Percentiles rank a stretch among this genome's conserved stretches.
These are phyloP conservation scores for Patella depressa DNA, from an alignment of 2,888 invertebrate species.

Conservation along the genomic window DNA sequence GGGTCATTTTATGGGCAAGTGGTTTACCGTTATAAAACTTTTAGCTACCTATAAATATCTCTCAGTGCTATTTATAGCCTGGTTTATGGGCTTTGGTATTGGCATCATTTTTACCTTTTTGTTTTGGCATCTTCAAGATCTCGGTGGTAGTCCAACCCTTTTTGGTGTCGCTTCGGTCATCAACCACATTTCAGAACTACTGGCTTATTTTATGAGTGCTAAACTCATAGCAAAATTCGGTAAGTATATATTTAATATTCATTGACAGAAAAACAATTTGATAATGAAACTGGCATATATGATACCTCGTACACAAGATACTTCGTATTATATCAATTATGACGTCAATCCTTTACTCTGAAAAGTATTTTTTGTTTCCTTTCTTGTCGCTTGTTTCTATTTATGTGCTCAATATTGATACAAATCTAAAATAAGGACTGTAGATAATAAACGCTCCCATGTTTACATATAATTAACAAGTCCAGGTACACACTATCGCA, in stretches of 20 bases:
- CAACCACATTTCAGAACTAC: slow-evolving; percentile 98
- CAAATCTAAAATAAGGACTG: no score
- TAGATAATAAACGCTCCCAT: no score
- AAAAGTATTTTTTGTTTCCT: no score
- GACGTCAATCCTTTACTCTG: no score
- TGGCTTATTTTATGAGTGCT: slow-evolving; percentile 98
- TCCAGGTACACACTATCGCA: no score
- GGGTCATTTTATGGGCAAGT: slow-evolving; percentile 74
- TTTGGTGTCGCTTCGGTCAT: slow-evolving; percentile 99
- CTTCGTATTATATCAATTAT: no score
- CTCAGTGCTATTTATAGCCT: slow-evolving; percentile 88
- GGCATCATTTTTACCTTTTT: slow-evolving; percentile 98
- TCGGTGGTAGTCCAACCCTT: slow-evolving; percentile 95
- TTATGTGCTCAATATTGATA: no score
- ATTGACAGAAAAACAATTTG: background rate
- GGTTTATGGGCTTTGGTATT: slow-evolving; percentile 99
- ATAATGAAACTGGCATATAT: no score
- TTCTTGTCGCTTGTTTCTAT: no score
- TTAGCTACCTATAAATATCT: slow-evolving; percentile 90
- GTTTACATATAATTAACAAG: no score
- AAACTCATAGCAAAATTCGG: slow-evolving; percentile 93
- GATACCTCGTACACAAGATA: no score
- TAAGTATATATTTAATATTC: slow-evolving; percentile 66
- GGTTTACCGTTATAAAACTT: slow-evolving; percentile 91
- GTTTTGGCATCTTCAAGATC: slow-evolving; percentile 92